Conservation (phyloP, 2,888 invertebrate genomes). For the Cephus pygmeus region DNA sequence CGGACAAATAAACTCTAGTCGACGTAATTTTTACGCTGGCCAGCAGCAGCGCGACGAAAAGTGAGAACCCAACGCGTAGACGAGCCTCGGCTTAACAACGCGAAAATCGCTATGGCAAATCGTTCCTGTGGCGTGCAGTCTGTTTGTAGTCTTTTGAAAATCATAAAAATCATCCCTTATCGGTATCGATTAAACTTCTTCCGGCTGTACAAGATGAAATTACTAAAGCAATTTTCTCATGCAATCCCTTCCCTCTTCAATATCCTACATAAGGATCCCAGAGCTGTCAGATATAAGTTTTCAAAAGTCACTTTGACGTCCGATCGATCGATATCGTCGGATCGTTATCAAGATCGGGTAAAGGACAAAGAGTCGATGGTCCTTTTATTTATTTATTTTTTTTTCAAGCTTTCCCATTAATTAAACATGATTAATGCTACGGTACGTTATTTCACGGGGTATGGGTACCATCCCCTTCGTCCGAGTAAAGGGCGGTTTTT, state of each 20-base stretch:
- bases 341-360: background rate
- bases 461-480: background rate
- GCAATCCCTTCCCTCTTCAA: background rate
- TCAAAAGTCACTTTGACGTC: background rate
- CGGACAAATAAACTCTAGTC: slow-evolving; percentile 71
- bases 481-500: background rate
- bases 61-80: slow-evolving; percentile 47
- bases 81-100: slow-evolving; percentile 46
- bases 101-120: slow-evolving; percentile 31
- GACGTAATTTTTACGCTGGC: slow-evolving; percentile 79
- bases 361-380: background rate
- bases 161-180: background rate
- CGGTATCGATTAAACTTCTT: background rate
- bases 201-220: background rate
- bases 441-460: slow-evolving; percentile 30
- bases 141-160: background rate
- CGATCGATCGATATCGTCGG: background rate
- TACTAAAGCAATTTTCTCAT: background rate
- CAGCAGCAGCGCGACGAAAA: slow-evolving; percentile 68
- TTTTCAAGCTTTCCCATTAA: slow-evolving; percentile 40
- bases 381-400: slow-evolving; percentile 15
- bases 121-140: background rate
- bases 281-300: background rate
- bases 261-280: background rate
- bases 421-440: slow-evolving; percentile 57